These are phyloP conservation scores for Condylura cristata DNA, from an alignment of 2,113 vertebrate species.

Conservation along the genomic window DNA sequence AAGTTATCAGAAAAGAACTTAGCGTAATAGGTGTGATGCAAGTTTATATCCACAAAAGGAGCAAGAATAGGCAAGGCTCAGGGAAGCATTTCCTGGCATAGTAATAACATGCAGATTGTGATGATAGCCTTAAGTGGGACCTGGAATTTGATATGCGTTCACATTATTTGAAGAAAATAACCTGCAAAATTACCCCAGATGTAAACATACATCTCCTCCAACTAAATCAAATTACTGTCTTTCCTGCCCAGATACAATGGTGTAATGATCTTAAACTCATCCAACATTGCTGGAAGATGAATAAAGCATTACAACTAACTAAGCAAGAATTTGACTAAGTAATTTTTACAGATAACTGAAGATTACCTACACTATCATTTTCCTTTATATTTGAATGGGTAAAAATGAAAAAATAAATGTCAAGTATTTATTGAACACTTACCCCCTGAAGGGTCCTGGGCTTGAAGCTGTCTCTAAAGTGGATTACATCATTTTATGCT, in stretches of 20 bases:
- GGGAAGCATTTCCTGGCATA: not conserved
- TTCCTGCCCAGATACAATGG: not conserved
- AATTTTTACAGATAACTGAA: conserved; percentile 22
- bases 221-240: not conserved
- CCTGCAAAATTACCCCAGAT: conserved; percentile 1
- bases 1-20: not conserved
- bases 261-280: not conserved
- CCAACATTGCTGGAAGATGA: not conserved
- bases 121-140: not conserved
- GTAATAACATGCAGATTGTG: not conserved
- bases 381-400: not conserved
- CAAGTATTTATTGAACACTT: conserved; percentile 20
- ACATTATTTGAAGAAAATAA: conserved; percentile 15
- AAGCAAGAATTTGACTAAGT: not conserved
- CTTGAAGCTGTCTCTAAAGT: not conserved
- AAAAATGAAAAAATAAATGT: conserved; percentile 56
- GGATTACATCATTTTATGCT: conserved; percentile 29
- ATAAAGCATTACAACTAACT: not conserved
- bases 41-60: not conserved
- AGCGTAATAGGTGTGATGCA: not conserved
- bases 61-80: not conserved
- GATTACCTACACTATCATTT: not conserved
- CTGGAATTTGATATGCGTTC: not conserved
- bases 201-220: not conserved
- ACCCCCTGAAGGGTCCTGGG: not conserved